Percentiles rank a stretch among this genome's conserved stretches.
Conservation (phyloP, 2,797 vertebrate genomes). For the Micrastur ruficollis region DNA sequence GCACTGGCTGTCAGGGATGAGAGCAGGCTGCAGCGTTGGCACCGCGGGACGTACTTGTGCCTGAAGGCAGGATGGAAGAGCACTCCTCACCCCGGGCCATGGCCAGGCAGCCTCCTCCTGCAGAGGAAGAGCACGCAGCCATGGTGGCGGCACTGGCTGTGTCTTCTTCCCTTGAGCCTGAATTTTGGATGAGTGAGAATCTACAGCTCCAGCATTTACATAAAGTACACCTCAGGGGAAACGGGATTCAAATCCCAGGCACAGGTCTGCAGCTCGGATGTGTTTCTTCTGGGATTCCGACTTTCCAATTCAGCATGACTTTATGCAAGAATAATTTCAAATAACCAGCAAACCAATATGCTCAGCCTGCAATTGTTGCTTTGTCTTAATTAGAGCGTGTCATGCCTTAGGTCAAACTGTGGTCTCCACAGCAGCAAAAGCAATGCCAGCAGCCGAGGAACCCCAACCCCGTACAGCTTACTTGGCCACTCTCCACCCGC, state of each 20-base stretch:
- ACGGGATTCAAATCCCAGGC: background rate
- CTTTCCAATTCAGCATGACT: background rate
- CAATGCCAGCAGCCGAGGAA: background rate
- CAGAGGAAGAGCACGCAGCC: too few species aligned
- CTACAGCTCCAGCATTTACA: background rate
- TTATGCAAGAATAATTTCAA: background rate
- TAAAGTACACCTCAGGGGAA: background rate
- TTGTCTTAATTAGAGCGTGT: background rate
- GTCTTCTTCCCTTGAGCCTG: background rate
- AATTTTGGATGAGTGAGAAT: background rate
- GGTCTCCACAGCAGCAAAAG: background rate
- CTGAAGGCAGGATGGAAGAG: background rate
- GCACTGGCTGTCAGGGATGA: background rate
- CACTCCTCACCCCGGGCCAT: accelerated
- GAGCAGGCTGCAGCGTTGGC: too few species aligned
- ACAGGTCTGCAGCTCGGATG: background rate
- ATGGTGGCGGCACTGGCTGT: accelerated
- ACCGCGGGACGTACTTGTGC: accelerated
- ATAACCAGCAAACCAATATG: background rate
- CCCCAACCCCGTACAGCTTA: background rate
- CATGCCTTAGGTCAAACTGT: background rate
- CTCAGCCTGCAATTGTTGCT: background rate
- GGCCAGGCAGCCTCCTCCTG: background rate
- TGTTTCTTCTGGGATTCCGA: background rate
- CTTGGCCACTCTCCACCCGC: background rate